phyloP scores from a whole-genome alignment of 2,113 vertebrate genomes.

The Sylvietta virens region DNA sequence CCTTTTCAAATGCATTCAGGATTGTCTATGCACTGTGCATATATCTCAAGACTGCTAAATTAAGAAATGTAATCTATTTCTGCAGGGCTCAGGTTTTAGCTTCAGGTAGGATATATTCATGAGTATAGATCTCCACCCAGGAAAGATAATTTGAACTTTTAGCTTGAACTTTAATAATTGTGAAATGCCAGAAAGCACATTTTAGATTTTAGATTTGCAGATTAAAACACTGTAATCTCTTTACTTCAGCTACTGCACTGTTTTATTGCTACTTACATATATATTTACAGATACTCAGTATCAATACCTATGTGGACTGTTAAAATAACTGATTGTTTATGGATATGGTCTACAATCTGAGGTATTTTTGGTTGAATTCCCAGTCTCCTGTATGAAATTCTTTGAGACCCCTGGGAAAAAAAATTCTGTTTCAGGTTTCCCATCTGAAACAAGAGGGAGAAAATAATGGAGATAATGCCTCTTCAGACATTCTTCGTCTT shows the following conservation, averaged over 20 bases:
- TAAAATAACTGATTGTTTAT: background rate
- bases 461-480: background rate
- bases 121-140: background rate
- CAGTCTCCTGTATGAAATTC: background rate
- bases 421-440: background rate
- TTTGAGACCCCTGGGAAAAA: rapidly evolving
- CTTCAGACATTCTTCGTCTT: background rate
- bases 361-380: background rate
- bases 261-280: background rate
- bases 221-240: background rate
- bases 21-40: background rate
- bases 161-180: background rate
- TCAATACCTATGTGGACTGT: background rate
- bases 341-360: background rate
- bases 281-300: background rate
- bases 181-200: background rate
- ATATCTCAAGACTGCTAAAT: background rate
- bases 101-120: background rate
- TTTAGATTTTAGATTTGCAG: background rate
- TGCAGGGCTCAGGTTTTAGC: background rate
- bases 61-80: background rate
- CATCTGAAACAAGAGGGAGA: background rate
- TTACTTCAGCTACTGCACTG: background rate
- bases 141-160: background rate
- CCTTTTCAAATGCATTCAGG: background rate